Base-by-base conservation (phyloP, 2,113 vertebrate genomes). In the Neoarius graeffei region DNA sequence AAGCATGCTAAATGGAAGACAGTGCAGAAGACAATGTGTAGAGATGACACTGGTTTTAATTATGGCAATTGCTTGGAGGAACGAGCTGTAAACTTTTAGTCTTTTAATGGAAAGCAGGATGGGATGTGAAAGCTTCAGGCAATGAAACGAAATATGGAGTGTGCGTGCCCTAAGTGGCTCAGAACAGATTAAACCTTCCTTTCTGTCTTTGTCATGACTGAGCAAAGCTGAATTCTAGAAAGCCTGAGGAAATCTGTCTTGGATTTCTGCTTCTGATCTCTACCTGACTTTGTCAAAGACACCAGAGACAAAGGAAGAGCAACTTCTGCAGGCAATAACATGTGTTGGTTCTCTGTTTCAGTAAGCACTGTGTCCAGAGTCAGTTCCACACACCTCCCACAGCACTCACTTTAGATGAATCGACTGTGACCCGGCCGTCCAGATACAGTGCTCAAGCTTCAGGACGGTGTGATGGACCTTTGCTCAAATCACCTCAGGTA, bases 401-500 rank as follows among this genome's bases (percentile, higher is more conserved):
- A 20, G 93, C 97, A 23, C 87, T 95, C 89, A 73, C 96, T 91
- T 92, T 98, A 93, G 94, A 96, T 59, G 92, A 95, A 0, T 81
- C 92, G 90, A 69, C 25, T 92, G 0, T 88, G 90, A 83, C 56
- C 84, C 54, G 19, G 88, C 82, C 52, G 30, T 66, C 66, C 87
- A 84, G 60, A 14, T 80, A 79, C 52, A 67, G 80, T 27, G 87
- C 81, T 85, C 52, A 23, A 90, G 88, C 1, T 88, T 91, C 27
- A 14, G 87, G 82, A 8, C 89, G 91, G 42, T 89, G 93, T 82
- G 90, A 92, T 52, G 96, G 95, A 42, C 77, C 96, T 25, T 93
- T 94, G 77, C 93, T 98, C 88, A 94, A 97, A 92, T 93, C 91
- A 0, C 95, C 95, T 0, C 97, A 97, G 97, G 98, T 99, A 96